Evolutionary conservation across 1,140 invertebrate species (phyloP).

Genomic region (Formica selysi): DNA sequence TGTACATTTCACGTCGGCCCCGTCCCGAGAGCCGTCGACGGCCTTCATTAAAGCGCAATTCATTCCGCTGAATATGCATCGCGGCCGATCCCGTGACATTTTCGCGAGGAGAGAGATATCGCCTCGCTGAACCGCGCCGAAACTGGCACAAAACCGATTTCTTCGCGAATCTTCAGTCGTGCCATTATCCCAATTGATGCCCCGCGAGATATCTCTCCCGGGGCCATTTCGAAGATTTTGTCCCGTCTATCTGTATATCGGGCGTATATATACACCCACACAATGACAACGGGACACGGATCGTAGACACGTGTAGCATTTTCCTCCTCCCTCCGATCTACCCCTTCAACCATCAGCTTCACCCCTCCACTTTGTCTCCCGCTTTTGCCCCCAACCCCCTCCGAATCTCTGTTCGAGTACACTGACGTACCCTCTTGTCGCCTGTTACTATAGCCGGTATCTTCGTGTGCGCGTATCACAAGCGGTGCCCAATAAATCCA

Average conservation of each 20-base stretch:
- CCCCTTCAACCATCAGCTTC: constrained; percentile 22
- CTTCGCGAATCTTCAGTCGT: constrained; percentile 55
- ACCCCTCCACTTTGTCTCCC: not conserved
- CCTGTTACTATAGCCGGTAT: constrained; percentile 35
- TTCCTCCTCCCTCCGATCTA: not conserved
- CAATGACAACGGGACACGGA: not conserved
- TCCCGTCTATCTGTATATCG: constrained; percentile 10
- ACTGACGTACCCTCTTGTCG: constrained; percentile 62
- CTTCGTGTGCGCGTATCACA: constrained; percentile 75
- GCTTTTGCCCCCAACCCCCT: not conserved
- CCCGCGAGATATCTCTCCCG: constrained; percentile 65
- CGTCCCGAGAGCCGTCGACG: constrained; percentile 45
- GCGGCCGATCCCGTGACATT: constrained; percentile 58
- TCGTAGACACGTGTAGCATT: constrained; percentile 54
- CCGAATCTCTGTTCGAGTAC: constrained; percentile 20
- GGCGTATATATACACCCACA: constrained; percentile 24
- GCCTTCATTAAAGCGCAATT: constrained; percentile 72
- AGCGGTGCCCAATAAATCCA: constrained; percentile 82
- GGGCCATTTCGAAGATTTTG: constrained; percentile 68
- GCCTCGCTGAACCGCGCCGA: not conserved
- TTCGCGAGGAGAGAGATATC: constrained; percentile 35
- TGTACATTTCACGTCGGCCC: constrained; percentile 66
- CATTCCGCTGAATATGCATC: constrained; percentile 70
- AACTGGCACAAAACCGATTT: constrained; percentile 52
- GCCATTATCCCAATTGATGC: constrained; percentile 76